Conservation (phyloP, 2,888 invertebrate genomes). For the Physocephala rufipes region DNA sequence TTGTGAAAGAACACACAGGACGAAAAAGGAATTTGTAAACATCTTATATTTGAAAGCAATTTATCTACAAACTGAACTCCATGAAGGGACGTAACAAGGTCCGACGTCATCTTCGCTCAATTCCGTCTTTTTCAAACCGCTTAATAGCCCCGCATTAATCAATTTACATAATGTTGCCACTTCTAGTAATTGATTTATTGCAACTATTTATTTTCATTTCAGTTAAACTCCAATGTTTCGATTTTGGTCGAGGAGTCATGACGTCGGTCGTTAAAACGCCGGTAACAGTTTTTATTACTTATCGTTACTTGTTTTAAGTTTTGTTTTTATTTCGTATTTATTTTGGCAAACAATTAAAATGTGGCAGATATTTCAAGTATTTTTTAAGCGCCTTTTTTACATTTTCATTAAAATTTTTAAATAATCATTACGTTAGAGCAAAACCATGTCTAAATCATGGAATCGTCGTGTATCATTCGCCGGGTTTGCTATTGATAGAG, state of each 20-base stretch:
- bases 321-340: too few relatives aligned
- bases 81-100: too few relatives aligned
- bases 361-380: background rate
- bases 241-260: background rate
- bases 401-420: background rate
- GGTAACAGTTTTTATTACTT: too few relatives aligned
- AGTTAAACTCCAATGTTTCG: background rate
- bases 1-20: too few relatives aligned
- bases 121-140: too few relatives aligned
- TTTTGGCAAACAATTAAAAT: too few relatives aligned
- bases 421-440: background rate
- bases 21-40: too few relatives aligned
- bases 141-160: background rate
- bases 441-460: background rate
- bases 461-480: background rate
- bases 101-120: too few relatives aligned
- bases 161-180: background rate
- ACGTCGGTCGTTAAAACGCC: too few relatives aligned
- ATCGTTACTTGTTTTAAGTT: background rate
- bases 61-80: too few relatives aligned
- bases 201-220: background rate
- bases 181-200: slow-evolving; percentile 8
- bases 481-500: background rate
- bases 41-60: too few relatives aligned
- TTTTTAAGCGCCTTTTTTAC: background rate